A percentile compares a stretch with the other conserved stretches of the same genome.
Evolutionary conservation across 2,113 vertebrate genomes (phyloP).

Genomic region (Nothobranchius kuhntae): DNA sequence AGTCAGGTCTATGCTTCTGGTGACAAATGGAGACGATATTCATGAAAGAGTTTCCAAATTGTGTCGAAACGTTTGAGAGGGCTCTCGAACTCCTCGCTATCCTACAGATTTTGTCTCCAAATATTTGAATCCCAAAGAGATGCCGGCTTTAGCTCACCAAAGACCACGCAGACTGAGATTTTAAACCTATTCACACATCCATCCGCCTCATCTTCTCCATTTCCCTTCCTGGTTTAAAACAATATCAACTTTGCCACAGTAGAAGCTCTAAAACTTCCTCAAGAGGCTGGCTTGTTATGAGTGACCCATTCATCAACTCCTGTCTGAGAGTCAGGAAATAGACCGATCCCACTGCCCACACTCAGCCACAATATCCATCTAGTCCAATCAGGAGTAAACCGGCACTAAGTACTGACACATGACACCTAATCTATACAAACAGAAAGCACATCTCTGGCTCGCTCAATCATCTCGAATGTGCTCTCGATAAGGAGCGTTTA

Average conservation of each 20-base stretch:
- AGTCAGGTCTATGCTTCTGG: no score
- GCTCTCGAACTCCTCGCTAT: no score
- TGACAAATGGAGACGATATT: no score
- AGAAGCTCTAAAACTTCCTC: constrained; percentile 23
- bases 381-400: neutral
- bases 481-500: constrained; percentile 3
- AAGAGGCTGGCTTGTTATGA: constrained; percentile 27
- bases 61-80: no score
- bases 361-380: constrained; percentile 18
- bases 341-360: constrained; percentile 17
- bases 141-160: no score
- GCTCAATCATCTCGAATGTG: neutral
- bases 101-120: no score
- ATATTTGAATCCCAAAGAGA: no score
- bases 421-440: constrained; percentile 39
- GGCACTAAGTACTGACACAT: constrained; percentile 20
- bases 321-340: constrained; percentile 27
- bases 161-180: neutral
- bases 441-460: constrained; percentile 3
- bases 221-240: constrained; percentile 6
- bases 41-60: no score
- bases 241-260: constrained; percentile 8
- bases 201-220: constrained; percentile 6
- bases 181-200: neutral
- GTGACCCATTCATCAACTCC: constrained; percentile 32